Evolutionary conservation across 2,888 invertebrate species (phyloP).

Genomic region (Gordius sp.): DNA sequence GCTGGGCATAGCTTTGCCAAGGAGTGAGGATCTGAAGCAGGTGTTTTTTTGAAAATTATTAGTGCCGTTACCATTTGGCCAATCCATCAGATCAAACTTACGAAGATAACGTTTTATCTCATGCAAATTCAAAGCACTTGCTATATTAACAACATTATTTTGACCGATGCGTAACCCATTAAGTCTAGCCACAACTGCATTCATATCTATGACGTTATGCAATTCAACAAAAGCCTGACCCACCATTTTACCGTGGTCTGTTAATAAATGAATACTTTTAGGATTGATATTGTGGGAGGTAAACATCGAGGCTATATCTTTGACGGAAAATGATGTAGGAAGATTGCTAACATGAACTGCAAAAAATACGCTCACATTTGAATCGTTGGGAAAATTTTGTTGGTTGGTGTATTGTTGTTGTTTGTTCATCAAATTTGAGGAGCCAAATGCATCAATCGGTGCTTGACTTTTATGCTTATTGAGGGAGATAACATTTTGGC

Average conservation of each 20-base stretch:
- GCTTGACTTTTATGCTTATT: too few relatives aligned
- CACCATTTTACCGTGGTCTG: not conserved
- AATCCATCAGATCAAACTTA: constrained; percentile 6
- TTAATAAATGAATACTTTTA: not conserved
- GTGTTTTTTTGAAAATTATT: not conserved
- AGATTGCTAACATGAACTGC: not conserved
- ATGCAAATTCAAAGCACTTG: not conserved
- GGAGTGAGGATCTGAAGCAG: not conserved
- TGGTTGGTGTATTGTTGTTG: not conserved
- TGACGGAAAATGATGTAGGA: not conserved
- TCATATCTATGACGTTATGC: constrained; percentile 15
- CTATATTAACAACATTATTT: not conserved
- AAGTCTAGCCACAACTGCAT: not conserved
- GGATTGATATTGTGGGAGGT: not conserved
- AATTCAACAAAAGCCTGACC: constrained; percentile 20
- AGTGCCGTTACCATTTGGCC: not conserved
- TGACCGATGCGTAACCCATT: not conserved
- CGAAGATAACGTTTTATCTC: not conserved
- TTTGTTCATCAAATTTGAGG: too few relatives aligned
- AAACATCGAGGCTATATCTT: not conserved
- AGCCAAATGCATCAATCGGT: too few relatives aligned
- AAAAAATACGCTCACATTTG: not conserved
- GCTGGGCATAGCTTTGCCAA: not conserved
- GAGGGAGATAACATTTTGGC: too few relatives aligned
- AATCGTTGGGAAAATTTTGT: not conserved